Conservation (phyloP, 2,888 invertebrate genomes). For the Pherbina coryleti region DNA sequence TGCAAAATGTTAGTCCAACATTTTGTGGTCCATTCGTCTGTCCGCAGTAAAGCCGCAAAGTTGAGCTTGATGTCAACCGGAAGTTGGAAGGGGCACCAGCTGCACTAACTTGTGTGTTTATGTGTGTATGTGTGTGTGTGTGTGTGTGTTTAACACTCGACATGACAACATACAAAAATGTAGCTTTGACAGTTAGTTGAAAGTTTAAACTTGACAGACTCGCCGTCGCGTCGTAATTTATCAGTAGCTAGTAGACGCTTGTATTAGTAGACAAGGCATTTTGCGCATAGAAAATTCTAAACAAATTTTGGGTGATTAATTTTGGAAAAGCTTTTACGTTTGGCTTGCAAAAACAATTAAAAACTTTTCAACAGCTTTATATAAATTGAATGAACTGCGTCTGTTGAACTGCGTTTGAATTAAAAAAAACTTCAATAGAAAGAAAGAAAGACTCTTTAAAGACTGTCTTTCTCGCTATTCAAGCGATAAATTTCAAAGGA, state of each 20-base stretch:
- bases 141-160: neutral
- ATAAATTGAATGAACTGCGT: too few relatives aligned
- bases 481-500: too few relatives aligned
- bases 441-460: too few relatives aligned
- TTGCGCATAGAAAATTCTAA: constrained; percentile 1
- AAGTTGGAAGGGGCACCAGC: neutral
- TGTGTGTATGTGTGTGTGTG: neutral
- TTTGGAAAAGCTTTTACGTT: constrained; percentile 19
- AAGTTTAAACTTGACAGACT: neutral
- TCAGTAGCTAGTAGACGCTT: neutral
- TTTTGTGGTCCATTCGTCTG: neutral
- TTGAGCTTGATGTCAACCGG: constrained; percentile 12
- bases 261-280: neutral
- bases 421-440: too few relatives aligned
- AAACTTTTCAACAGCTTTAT: constrained; percentile 42
- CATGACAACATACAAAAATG: neutral
- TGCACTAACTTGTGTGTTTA: neutral
- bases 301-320: neutral
- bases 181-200: neutral
- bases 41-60: constrained; percentile 5
- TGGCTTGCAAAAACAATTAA: constrained; percentile 49
- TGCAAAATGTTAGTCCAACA: neutral
- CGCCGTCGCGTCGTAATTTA: neutral
- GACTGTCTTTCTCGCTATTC: too few relatives aligned
- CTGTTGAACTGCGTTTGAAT: too few relatives aligned